Base-by-base conservation (phyloP, 1,140 invertebrate genomes). In the Drosophila takahashii region DNA sequence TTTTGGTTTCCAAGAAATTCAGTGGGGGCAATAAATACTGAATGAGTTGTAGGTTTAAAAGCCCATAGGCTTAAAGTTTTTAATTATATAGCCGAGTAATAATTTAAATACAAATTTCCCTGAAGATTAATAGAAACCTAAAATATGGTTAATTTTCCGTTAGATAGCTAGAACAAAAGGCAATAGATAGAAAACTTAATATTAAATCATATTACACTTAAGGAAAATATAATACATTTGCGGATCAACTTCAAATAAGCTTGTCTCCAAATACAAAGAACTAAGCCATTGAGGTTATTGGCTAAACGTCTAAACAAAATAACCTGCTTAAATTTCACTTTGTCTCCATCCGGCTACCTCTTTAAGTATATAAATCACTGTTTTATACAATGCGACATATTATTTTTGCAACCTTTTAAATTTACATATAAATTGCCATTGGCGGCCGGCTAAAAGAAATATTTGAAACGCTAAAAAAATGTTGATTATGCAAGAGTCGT, bases 401-500 rank as follows among this genome's bases (percentile, higher is more conserved):
- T 69, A 22, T 50, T 59, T 60, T 71, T 56, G 64, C 72, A 81
- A 67, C 32, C 10, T 44, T 34, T 76, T 41, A 5, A 41, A 81
- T 86, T 86, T 62, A 66, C 83, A 86, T 86, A 67, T 56, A 60
- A 87, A 87, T 79, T 58, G 70, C 57, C 36, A 54, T 32, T 29
- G 10, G 45, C 50, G 45, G 18, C 45, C 45, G 22, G 54, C 5
- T 13, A 39, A 32, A n/a, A 44, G 26, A 56, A 22, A 45, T 27
- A 15, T 27, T 3, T 47, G n/a, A n/a, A 27, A 26, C 36, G 29
- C 45, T 36, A 62, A 52, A 2, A 65, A 65, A 61, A 70, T 42
- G 10, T 57, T 41, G 37, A 50, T 81, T 79, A 75, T 39, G 64
- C 71, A 81, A 81, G 53, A 42, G 39, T 22, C 22, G n/a, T 16